Percentiles rank a stretch among this genome's conserved stretches.
Conservation (phyloP, 2,113 vertebrate species). For the Halcyon senegalensis region DNA sequence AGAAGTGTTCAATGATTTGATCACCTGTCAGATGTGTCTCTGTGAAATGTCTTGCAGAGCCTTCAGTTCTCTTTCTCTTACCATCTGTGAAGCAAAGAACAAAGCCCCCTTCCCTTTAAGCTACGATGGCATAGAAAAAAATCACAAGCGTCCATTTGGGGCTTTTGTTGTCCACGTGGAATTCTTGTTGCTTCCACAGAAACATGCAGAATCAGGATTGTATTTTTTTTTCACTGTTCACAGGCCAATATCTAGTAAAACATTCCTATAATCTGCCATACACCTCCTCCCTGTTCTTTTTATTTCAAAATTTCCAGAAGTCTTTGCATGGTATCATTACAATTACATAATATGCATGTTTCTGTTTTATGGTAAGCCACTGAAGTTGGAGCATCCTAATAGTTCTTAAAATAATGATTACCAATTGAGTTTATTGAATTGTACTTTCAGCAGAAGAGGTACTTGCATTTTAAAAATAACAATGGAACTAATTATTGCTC, state of each 20-base stretch:
- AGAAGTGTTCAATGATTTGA: conserved; percentile 79
- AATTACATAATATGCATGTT: not conserved
- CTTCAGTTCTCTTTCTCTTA: conserved; percentile 72
- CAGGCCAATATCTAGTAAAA: not conserved
- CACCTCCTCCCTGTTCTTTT: not conserved
- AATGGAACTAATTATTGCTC: not conserved
- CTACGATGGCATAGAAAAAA: conserved; percentile 27
- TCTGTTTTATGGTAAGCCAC: not conserved
- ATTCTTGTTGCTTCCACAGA: not conserved
- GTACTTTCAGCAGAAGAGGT: not conserved
- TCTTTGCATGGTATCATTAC: not conserved
- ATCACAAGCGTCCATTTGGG: conserved; percentile 35
- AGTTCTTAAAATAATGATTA: not conserved
- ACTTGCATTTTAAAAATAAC: not conserved
- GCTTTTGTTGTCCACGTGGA: conserved; percentile 27
- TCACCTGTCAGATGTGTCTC: conserved; percentile 79
- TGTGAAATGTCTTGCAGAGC: conserved; percentile 75
- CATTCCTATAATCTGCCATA: not conserved
- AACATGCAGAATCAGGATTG: not conserved
- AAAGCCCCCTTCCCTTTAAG: conserved; percentile 52
- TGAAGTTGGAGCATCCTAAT: not conserved
- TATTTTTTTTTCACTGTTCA: not conserved
- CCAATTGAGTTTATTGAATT: not conserved
- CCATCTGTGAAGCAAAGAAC: conserved; percentile 75
- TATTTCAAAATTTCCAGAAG: not conserved